Evolutionary conservation across 2,888 invertebrate genomes (phyloP), one percentile per base, ranked within the genome.

Genomic region (Agriotes lineatus): DNA sequence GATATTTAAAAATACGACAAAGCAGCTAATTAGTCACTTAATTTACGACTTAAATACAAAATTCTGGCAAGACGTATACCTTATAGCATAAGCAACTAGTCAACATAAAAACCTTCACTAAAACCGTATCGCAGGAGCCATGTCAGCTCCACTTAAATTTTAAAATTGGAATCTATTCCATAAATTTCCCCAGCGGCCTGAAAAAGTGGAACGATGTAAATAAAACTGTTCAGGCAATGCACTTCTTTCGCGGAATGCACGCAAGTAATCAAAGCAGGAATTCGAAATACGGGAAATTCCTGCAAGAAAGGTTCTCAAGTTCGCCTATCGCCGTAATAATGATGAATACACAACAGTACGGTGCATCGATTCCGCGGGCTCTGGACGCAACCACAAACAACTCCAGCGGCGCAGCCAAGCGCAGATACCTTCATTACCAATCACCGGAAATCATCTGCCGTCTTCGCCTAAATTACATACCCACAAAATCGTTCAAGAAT

Each of bases 391-490:
- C 64, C 57, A 48, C 64, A 64, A 64, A 64, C 57, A 64, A 48
- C 64, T 35, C 56, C 57, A 48, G 25, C 64, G 39, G 64, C 48
- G 44, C 70, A 70, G 63, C 72, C 70, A 74, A 66, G 72, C 72
- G 74, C 73, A 69, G 70, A 71, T 73, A 71, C 71, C 67, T 72
- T 67, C 69, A 71, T 52, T 74, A 73, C 72, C 74, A 71, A 74
- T 74, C 74, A 66, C 74, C 74, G 74, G 74, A 74, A 74, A 74
- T 74, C 72, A 74, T 74, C 74, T 72, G 72, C 72, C 71, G 69
- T 56, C 56, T 37, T 64, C 56, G 35, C 64, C 45, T 58, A 64
- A 64, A 64, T 64, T 64, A 58, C 57, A 25, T 37, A 48, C 44
- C 63, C 39, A 56, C 63, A 56, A 61, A 61, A 56, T 61, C 61